These are phyloP conservation scores for Esox masquinongy DNA, from an alignment of 2,797 vertebrate genomes.

Conservation along the genomic window DNA sequence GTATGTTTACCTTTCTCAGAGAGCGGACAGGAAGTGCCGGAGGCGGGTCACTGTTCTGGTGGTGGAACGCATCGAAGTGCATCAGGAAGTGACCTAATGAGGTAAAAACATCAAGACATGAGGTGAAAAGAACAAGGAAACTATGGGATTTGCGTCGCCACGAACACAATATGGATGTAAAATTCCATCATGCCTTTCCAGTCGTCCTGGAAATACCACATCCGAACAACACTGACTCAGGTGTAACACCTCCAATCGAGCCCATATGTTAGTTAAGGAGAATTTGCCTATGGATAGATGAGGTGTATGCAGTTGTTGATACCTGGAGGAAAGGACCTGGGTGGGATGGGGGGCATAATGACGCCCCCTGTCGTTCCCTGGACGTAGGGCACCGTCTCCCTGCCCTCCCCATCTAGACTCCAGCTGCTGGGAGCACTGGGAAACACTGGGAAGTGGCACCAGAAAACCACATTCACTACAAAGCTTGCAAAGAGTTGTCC, in stretches of 20 bases:
- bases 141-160: too few species aligned
- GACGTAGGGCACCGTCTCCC: constrained; percentile 70
- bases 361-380: constrained; percentile 74
- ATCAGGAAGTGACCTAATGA: constrained; percentile 92
- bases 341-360: constrained; percentile 88
- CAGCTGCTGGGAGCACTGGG: constrained; percentile 90
- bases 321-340: constrained; percentile 85
- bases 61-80: constrained; percentile 98
- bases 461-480: neutral
- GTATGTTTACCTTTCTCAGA: constrained; percentile 89
- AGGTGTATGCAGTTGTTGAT: constrained; percentile 41
- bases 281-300: neutral
- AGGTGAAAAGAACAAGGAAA: neutral
- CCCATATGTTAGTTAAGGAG: constrained; percentile 2
- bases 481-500: neutral
- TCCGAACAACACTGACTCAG: neutral
- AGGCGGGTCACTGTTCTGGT: constrained; percentile 90
- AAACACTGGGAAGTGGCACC: constrained; percentile 76
- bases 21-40: constrained; percentile 93
- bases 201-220: neutral
- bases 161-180: too few species aligned
- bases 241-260: neutral
- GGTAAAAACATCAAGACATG: neutral
- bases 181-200: too few species aligned
- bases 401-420: constrained; percentile 89